A percentile compares a stretch with the other conserved stretches of the same genome.
Evolutionary conservation across 1,140 invertebrate species (phyloP).

Genomic region (Apis florea): DNA sequence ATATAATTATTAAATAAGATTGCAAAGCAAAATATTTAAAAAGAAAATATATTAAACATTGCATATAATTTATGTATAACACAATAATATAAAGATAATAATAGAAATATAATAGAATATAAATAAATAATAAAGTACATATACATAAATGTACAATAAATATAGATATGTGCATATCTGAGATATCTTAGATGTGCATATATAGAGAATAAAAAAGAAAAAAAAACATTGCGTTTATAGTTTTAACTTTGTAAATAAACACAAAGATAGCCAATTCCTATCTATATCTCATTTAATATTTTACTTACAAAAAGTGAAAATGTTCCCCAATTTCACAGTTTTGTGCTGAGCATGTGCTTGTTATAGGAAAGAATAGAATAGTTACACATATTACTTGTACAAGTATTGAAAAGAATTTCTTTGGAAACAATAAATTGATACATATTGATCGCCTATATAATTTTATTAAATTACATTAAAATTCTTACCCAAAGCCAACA

Average conservation of each 20-base stretch:
- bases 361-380: conserved; percentile 69
- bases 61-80: background rate
- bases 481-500: conserved; percentile 93
- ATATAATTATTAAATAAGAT: background rate
- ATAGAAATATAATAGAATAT: background rate
- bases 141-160: no score
- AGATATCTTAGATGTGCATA: no score
- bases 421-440: background rate
- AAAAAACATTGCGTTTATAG: background rate
- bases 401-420: conserved; percentile 1
- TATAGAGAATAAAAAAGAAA: background rate
- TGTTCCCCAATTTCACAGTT: conserved; percentile 77
- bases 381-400: conserved; percentile 22
- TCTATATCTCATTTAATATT: background rate
- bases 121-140: background rate
- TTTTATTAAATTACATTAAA: conserved; percentile 7
- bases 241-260: background rate
- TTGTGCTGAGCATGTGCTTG: conserved; percentile 78
- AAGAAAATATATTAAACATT: background rate
- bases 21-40: background rate
- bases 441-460: background rate
- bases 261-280: background rate
- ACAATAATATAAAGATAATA: no score
- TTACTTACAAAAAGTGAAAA: conserved; percentile 77
- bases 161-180: no score